phyloP scores from a whole-genome alignment of 2,113 vertebrate genomes.

The Pseudorectes ferrugineus region DNA sequence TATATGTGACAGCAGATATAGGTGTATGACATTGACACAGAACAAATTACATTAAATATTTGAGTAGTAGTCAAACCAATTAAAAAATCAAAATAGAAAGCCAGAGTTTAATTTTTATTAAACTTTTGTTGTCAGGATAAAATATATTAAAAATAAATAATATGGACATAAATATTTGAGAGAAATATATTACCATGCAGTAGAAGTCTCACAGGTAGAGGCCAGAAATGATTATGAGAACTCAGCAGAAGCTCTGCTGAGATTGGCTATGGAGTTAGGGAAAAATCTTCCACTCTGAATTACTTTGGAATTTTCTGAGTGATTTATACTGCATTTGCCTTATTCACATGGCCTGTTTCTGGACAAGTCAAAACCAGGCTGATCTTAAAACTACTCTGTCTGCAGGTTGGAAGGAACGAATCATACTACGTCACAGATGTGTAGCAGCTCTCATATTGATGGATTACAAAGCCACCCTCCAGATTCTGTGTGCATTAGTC shows the following conservation, averaged over 20 bases:
- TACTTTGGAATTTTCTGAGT: not conserved
- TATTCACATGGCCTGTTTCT: not conserved
- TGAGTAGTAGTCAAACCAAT: not conserved
- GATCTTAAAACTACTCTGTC: not conserved
- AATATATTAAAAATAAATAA: not conserved
- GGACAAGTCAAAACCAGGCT: not conserved
- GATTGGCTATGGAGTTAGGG: not conserved
- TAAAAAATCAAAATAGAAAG: not conserved
- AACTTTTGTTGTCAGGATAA: not conserved
- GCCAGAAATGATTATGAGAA: not conserved
- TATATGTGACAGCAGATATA: not conserved
- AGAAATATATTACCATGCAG: not conserved
- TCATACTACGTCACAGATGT: rapidly evolving
- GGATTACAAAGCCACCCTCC: not conserved
- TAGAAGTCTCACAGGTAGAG: not conserved
- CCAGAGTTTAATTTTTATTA: not conserved
- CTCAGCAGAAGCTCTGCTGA: not conserved
- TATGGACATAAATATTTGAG: not conserved
- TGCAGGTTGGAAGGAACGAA: rapidly evolving
- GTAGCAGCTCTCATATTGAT: not conserved
- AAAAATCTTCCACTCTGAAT: not conserved
- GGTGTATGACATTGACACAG: not conserved
- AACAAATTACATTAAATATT: not conserved
- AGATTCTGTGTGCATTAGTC: not conserved
- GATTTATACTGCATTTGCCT: not conserved